These are phyloP conservation scores for Caenorhabditis sulstoni DNA, from an alignment of 2,888 invertebrate species.

Conservation along the genomic window DNA sequence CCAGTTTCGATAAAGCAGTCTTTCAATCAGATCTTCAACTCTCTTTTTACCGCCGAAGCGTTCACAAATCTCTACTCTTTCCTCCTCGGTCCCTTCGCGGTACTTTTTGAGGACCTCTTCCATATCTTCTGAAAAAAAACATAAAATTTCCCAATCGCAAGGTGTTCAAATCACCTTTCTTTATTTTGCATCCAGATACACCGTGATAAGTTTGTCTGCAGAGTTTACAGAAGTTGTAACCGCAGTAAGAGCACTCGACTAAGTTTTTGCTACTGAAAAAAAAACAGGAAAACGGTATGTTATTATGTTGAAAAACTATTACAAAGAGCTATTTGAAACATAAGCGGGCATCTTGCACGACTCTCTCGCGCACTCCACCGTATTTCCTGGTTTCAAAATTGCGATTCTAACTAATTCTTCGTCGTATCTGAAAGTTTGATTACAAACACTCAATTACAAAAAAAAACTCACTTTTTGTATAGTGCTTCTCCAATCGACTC, in stretches of 20 bases:
- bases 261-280: constrained; percentile 4
- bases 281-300: no score
- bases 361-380: constrained; percentile 3
- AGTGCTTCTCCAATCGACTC: constrained; percentile 29
- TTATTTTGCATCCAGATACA: background rate
- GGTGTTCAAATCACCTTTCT: background rate
- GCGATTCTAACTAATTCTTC: constrained; percentile 34
- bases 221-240: constrained; percentile 1
- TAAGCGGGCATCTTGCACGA: constrained; percentile 7
- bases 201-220: constrained; percentile 10
- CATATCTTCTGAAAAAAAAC: background rate
- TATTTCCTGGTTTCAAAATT: constrained; percentile 80
- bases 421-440: constrained; percentile 42
- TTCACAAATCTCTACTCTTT: background rate
- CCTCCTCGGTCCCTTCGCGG: background rate
- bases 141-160: no score
- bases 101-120: no score
- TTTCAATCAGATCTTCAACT: background rate
- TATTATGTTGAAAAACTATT: background rate
- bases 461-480: constrained; percentile 3
- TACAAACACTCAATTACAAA: no score
- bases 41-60: background rate
- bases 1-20: background rate
- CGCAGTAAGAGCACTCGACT: constrained; percentile 10
- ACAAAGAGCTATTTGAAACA: background rate